Base-by-base conservation (phyloP, 2,113 vertebrate species). In the Ranitomeya imitator region DNA sequence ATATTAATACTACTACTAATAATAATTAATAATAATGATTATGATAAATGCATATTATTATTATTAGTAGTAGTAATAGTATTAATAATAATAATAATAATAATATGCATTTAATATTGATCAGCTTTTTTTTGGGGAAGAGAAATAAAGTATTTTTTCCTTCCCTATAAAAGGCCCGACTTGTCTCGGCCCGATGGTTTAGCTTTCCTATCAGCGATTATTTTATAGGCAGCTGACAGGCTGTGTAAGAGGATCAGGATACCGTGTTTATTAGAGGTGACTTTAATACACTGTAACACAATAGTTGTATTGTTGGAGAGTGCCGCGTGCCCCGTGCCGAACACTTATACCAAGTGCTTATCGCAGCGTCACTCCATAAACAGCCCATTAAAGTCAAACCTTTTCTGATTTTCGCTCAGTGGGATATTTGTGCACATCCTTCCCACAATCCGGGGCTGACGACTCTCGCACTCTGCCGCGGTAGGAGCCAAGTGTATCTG, bases 351-450 rank as follows among this genome's bases (percentile, higher is more conserved):
- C 71, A 88, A 77, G 76, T 26, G 60, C 87, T 88, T 88, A 88
- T 88, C 87, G 74, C 80, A 88, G 60, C 52, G 37, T 84, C 87
- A 88, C 87, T 78, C 76, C 81, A 84, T 88, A 88, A 88, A 88
- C 87, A 88, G 87, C 57, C 87, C 57, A 88, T 88, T 60, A 84
- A 84, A 84, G 81, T 78, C 81, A 88, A 71, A 82, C 7, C 65
- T 82, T 23, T 80, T 76, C 69, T 63, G 77, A 83, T 76, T 83
- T 67, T 7, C 57, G n/a, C 67, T 54, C 86, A 76, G 86, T 23
- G 67, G 69, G 86, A 88, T 14, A 51, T 76, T 83, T 52, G 37
- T 54, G 57, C 55, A 83, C 79, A 88, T 83, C 80, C 80, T 15
- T 63, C 55, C 59, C 69, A 54, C 84, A 83, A 54, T 51, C 37